Evolutionary conservation across 2,113 vertebrate species (phyloP), one percentile per base, ranked within the genome.

Genomic region (Halcyon malimbica): DNA sequence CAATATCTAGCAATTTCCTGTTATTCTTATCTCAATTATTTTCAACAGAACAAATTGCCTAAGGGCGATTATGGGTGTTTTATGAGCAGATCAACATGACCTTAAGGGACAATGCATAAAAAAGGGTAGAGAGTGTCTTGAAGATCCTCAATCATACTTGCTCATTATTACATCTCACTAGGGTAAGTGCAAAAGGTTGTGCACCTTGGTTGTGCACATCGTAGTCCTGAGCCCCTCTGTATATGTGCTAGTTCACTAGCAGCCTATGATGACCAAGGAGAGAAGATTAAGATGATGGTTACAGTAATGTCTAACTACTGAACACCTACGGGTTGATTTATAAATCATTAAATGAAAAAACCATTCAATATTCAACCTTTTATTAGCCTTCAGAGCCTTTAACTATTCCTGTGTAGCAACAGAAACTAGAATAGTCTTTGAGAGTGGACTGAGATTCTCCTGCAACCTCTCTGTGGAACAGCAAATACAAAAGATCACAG

Each of bases 1-100:
- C 95, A 94, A 97, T 93, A 97, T 95, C 94, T 93, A 95, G 84
- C 62, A 95, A 97, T 97, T 96, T 98, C 95, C 96, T 97, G 80
- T 93, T 95, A 64, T 56, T 75, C 81, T 89, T 93, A 81, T 94
- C 92, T 78, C 79, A 89, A 44, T 92, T 96, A 89, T 96, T 96
- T 97, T 87, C 78, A 96, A 50, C 44, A 80, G 67, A 83, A 82
- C 53, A 73, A 91, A 93, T 64, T 89, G 59, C 64, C 80, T 37
- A 42, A 57, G 68, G 75, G 44, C 4, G 1, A 46, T 39, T 25
- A 74, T 26, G 57, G 14, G 25, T 80, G 48, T 82, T 95, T 89
- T 81, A 76, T 59, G 54, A 74, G 93, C 31, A 87, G 62, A 64
- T 48, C 41, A 41, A 42, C 2, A 3, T 84, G 76, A 67, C 41